phyloP scores from a whole-genome alignment of 2,113 vertebrate species.

The Gobio gobio region DNA sequence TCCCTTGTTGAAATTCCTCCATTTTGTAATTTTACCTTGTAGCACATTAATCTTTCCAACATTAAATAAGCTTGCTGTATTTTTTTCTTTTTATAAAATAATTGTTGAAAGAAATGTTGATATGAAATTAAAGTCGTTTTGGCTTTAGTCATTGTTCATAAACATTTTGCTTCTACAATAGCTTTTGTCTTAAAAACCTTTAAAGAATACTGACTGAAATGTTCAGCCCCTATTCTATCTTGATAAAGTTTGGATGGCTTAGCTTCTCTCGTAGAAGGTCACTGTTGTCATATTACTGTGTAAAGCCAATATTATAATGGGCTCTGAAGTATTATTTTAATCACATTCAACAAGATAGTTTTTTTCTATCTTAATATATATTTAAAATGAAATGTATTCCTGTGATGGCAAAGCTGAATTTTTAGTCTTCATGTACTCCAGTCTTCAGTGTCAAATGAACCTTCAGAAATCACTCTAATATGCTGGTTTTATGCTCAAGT shows the following conservation, averaged over 20 bases:
- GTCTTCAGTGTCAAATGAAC: not conserved
- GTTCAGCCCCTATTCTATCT: not conserved
- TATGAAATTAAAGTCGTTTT: not conserved
- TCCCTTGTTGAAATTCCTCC: slow-evolving; percentile 20
- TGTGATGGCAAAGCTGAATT: too few species aligned
- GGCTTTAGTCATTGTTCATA: not conserved
- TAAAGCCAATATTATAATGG: not conserved
- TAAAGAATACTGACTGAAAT: not conserved
- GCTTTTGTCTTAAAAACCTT: slow-evolving; percentile 19
- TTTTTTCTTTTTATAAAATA: not conserved
- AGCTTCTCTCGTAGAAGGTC: not conserved
- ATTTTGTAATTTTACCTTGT: slow-evolving; percentile 11
- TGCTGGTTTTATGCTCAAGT: not conserved
- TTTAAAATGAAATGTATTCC: too few species aligned
- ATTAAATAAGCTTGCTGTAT: not conserved
- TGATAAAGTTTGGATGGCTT: not conserved
- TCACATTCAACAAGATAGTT: not conserved
- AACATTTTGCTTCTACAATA: not conserved
- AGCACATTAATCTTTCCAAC: not conserved
- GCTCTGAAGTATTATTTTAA: not conserved
- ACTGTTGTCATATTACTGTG: not conserved
- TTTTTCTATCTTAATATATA: too few species aligned
- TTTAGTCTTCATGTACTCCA: not conserved
- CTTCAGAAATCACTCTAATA: not conserved
- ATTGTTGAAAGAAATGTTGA: not conserved